phyloP scores from a whole-genome alignment of 2,888 invertebrate genomes.

The Dicranocentrus wangi region DNA sequence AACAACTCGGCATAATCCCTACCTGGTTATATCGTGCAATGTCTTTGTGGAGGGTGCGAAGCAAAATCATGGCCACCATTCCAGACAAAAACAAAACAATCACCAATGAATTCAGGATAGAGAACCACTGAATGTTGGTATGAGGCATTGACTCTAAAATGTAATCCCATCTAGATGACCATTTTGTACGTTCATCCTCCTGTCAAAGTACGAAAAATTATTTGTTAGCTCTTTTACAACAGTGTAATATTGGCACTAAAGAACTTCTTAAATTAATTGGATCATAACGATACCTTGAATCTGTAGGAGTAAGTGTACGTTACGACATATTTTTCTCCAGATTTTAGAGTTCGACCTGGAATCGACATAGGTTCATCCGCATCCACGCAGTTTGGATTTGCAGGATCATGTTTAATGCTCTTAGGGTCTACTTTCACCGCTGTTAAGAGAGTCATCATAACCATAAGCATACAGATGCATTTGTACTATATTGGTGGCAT shows the following conservation, averaged over 20 bases:
- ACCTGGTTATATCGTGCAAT: conserved; percentile 98
- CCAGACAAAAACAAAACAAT: conserved; percentile 97
- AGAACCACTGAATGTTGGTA: conserved; percentile 99
- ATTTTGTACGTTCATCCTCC: conserved; percentile 89
- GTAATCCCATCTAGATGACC: conserved; percentile 99
- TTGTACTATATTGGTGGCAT: too few species aligned
- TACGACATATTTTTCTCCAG: conserved; percentile 79
- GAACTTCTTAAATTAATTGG: too few species aligned
- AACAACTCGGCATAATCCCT: conserved; percentile 40
- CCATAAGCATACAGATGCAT: neutral
- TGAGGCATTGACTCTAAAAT: conserved; percentile 98
- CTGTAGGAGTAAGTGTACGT: conserved; percentile 90
- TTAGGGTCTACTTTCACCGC: conserved; percentile 77
- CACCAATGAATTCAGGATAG: conserved; percentile 96
- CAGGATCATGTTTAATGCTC: conserved; percentile 77
- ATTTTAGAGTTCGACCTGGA: conserved; percentile 77
- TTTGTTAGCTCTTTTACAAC: neutral
- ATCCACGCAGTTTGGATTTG: conserved; percentile 74
- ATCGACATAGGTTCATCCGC: conserved; percentile 82
- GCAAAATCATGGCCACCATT: conserved; percentile 99
- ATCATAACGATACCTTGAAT: conserved; percentile 79
- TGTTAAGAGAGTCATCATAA: conserved; percentile 73
- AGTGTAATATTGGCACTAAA: neutral
- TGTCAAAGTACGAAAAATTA: conserved; percentile 72
- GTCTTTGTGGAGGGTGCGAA: conserved; percentile 97